Evolutionary conservation across 1,140 invertebrate species (phyloP), one percentile per base, ranked within the genome.

Genomic region (Caenorhabditis remanei): DNA sequence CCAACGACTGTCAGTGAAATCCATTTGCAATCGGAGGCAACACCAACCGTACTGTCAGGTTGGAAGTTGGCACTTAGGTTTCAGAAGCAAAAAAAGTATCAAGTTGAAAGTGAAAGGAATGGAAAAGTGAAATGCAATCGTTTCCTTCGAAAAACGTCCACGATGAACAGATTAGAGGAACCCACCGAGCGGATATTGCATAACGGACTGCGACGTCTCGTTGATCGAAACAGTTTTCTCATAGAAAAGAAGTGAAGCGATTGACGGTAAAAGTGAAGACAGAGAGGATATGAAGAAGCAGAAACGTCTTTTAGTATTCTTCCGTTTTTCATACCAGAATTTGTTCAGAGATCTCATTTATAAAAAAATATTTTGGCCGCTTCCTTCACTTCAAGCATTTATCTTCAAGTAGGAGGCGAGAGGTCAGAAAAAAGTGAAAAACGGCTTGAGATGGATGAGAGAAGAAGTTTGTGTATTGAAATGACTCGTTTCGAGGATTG

Each of bases 151-250:
- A 79, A 79, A 79, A 48, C 46, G 43, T 21, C 46, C 46, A 79
- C 46, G 71, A 79, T 79, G 71, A 79, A 79, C 71, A 79, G 71
- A 79, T 79, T 79, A 50, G 71, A n/a, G 21, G 9, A 79, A 50
- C 19, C 71, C 71, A 50, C 19, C 40, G 1, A 11, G 46, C 71
- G 71, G 71, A 79, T 79, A 79, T 79, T 79, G 71, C 71, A 79
- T 79, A 79, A 79, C 71, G 46, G 71, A 79, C 19, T 79, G 71
- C 71, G 71, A 79, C 46, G 43, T 79, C 71, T 50, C 46, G 71
- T 79, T 79, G 46, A 79, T 79, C 19, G 71, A 79, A 79, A 79
- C 71, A 48, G 71, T 79, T 79, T 79, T 79, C 71, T 79, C 71
- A 79, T 79, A 46, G n/a, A 79, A 21, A 48, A 50, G 46, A 79